phyloP scores from a whole-genome alignment of 2,888 invertebrate genomes.

The Leptopterna dolabrata region DNA sequence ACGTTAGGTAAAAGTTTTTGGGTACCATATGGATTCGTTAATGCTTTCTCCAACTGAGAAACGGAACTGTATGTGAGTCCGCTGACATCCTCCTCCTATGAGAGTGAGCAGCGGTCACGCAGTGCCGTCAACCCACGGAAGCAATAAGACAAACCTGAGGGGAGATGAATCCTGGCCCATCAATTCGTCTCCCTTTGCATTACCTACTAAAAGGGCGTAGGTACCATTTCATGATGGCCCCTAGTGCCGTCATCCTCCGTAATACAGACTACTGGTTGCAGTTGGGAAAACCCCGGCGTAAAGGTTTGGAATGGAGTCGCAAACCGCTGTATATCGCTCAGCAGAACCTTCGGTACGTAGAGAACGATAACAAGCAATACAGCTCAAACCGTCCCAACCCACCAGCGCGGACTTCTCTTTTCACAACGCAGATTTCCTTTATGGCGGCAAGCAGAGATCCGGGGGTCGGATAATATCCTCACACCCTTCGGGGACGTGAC shows the following conservation, averaged over 20 bases:
- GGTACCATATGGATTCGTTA: no score
- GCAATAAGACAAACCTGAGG: no score
- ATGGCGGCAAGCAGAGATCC: background rate
- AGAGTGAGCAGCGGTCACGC: no score
- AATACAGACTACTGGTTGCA: background rate
- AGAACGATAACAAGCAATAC: background rate
- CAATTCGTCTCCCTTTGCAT: background rate
- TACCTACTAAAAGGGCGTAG: background rate
- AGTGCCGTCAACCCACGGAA: no score
- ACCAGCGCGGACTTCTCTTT: background rate
- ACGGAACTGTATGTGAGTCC: no score
- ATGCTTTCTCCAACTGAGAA: no score
- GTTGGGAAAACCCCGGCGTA: background rate
- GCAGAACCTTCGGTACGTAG: background rate
- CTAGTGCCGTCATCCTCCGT: background rate
- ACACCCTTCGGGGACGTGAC: background rate
- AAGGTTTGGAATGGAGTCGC: background rate
- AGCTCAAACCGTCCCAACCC: background rate
- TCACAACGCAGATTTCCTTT: background rate
- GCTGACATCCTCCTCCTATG: no score
- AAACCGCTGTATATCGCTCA: background rate
- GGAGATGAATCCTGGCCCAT: no score
- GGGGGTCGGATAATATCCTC: background rate
- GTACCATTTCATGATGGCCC: background rate
- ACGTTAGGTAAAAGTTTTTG: no score